Conservation (phyloP, 1,140 invertebrate species). For the Chrysomallon squamiferum region DNA sequence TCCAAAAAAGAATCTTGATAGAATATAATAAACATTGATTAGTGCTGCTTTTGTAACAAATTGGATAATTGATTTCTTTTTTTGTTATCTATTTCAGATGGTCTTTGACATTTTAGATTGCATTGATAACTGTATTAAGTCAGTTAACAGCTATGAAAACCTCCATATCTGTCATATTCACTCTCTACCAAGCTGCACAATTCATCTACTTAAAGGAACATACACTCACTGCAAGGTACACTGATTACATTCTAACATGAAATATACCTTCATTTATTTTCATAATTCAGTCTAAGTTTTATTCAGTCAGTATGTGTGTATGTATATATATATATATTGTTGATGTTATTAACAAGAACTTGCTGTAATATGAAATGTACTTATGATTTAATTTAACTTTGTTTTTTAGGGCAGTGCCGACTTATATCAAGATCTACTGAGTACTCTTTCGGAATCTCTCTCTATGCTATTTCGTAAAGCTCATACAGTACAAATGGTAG, state of each 20-base stretch:
- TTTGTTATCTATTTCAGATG: not conserved
- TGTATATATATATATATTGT: too few relatives aligned
- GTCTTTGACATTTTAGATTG: not conserved
- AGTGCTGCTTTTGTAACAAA: too few relatives aligned
- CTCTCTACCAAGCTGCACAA: not conserved
- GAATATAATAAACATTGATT: too few relatives aligned
- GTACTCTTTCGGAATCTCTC: not conserved
- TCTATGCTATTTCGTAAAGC: not conserved
- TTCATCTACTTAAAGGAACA: not conserved
- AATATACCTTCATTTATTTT: too few relatives aligned
- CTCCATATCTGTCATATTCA: not conserved
- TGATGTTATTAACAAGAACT: too few relatives aligned
- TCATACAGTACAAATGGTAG: slow-evolving; percentile 1
- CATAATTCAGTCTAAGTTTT: too few relatives aligned
- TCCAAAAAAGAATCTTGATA: too few relatives aligned
- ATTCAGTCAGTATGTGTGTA: too few relatives aligned
- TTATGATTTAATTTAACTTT: too few relatives aligned
- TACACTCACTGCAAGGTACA: slow-evolving; percentile 1
- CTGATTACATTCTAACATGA: too few relatives aligned
- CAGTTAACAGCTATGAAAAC: not conserved
- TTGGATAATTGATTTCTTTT: too few relatives aligned
- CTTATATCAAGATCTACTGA: not conserved
- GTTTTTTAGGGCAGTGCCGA: not conserved
- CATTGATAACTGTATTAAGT: not conserved
- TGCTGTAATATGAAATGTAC: too few relatives aligned